A percentile compares a stretch with the other conserved stretches of the same genome.
These are phyloP conservation scores for Eumacrocentrus americanus DNA, from an alignment of 2,888 invertebrate genomes.

Conservation along the genomic window DNA sequence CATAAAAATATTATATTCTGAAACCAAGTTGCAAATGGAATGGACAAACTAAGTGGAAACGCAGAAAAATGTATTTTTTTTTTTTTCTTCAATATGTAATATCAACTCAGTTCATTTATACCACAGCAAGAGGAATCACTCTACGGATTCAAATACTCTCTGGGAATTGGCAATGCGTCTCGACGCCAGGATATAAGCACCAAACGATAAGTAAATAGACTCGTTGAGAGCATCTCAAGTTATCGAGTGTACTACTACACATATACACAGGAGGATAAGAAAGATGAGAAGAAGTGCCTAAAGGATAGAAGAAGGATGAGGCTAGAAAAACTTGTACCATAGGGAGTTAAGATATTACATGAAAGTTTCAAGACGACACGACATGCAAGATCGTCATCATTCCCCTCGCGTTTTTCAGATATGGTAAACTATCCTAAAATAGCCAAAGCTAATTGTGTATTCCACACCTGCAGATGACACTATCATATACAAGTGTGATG, in stretches of 20 bases:
- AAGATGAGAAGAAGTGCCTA: neutral
- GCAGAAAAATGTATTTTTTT: too few relatives aligned
- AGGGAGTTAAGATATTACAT: constrained; percentile 5
- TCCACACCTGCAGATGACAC: too few relatives aligned
- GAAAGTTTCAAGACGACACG: neutral
- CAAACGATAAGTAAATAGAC: constrained; percentile 4
- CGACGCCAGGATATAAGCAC: neutral
- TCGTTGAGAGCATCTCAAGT: neutral
- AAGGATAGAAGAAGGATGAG: neutral
- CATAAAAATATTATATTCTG: too few relatives aligned
- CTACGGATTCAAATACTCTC: neutral
- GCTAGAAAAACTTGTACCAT: neutral
- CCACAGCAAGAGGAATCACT: neutral
- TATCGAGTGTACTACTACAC: constrained; percentile 1
- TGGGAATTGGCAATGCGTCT: neutral
- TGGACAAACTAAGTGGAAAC: too few relatives aligned
- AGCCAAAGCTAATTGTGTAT: too few relatives aligned
- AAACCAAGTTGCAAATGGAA: too few relatives aligned
- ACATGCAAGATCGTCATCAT: neutral
- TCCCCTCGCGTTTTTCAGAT: too few relatives aligned
- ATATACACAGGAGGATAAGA: neutral
- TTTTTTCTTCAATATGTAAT: too few relatives aligned
- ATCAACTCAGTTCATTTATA: neutral
- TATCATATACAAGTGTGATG: too few relatives aligned
- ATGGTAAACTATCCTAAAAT: too few relatives aligned